phyloP scores from a whole-genome alignment of 2,797 vertebrate genomes.

The Emydoidea blandingii region DNA sequence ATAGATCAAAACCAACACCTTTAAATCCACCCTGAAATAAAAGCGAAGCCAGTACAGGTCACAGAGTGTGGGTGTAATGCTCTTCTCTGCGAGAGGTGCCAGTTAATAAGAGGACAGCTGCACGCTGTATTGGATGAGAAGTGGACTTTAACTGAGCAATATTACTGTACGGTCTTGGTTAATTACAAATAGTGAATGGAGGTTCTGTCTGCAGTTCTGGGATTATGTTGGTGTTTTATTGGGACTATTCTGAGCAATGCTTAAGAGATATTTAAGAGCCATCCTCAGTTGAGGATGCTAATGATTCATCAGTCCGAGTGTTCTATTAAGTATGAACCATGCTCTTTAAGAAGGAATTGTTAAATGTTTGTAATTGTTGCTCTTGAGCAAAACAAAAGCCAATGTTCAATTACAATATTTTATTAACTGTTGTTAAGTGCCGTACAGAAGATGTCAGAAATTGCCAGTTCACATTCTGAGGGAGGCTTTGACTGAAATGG shows the following conservation, averaged over 20 bases:
- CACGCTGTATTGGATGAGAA: not conserved
- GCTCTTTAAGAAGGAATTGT: not conserved
- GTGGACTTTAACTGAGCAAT: not conserved
- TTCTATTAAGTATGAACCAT: not conserved
- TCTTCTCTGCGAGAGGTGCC: not conserved
- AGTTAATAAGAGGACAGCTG: not conserved
- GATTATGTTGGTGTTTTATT: not conserved
- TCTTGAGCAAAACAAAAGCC: not conserved
- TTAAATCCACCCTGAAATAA: not conserved
- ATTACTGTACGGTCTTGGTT: not conserved
- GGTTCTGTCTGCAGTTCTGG: not conserved
- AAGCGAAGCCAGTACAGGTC: not conserved
- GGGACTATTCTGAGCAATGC: not conserved
- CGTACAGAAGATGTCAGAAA: not conserved
- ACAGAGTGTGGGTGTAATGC: not conserved
- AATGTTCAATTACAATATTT: not conserved
- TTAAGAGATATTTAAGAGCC: not conserved
- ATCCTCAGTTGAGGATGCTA: not conserved
- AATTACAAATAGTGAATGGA: not conserved
- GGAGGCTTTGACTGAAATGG: not conserved
- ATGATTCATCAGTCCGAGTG: not conserved
- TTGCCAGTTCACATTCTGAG: not conserved
- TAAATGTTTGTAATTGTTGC: not conserved
- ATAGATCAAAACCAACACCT: not conserved
- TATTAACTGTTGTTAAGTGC: not conserved